Percentiles rank a stretch among this genome's conserved stretches.
These are phyloP conservation scores for Drosophila aff. DNA, from an alignment of 1,140 invertebrate genomes.

Conservation along the genomic window DNA sequence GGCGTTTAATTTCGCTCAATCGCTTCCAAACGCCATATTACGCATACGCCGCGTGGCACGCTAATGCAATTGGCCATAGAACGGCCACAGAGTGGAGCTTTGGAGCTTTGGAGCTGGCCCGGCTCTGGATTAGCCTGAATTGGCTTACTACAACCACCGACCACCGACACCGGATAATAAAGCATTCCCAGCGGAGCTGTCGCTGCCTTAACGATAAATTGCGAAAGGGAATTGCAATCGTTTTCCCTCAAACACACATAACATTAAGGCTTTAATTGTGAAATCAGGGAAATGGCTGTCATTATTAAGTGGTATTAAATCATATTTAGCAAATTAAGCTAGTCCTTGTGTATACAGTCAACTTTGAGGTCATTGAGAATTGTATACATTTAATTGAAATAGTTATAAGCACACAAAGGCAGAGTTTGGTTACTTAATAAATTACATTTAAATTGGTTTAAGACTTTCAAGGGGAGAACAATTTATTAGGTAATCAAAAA, in stretches of 20 bases:
- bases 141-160: slow-evolving; percentile 21
- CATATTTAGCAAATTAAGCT: background rate
- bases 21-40: slow-evolving; percentile 36
- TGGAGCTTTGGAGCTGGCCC: background rate
- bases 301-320: background rate
- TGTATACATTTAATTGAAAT: too few species aligned
- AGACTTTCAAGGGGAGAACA: too few species aligned
- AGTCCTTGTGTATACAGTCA: background rate
- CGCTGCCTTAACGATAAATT: slow-evolving; percentile 28
- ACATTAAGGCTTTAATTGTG: slow-evolving; percentile 7
- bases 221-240: slow-evolving; percentile 24
- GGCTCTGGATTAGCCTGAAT: slow-evolving; percentile 28
- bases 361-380: too few species aligned
- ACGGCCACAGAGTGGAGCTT: slow-evolving; percentile 7
- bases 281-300: background rate
- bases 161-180: slow-evolving; percentile 20
- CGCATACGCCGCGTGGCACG: slow-evolving; percentile 40
- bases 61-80: slow-evolving; percentile 51
- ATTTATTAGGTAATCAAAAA: too few species aligned
- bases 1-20: slow-evolving; percentile 54
- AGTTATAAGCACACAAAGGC: too few species aligned
- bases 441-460: too few species aligned
- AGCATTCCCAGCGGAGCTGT: slow-evolving; percentile 30
- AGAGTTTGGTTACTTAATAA: too few species aligned
- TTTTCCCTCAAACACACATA: background rate